Evolutionary conservation across 2,113 vertebrate species (phyloP), one percentile per base, ranked within the genome.

Genomic region (Callochromis pleurospilus): DNA sequence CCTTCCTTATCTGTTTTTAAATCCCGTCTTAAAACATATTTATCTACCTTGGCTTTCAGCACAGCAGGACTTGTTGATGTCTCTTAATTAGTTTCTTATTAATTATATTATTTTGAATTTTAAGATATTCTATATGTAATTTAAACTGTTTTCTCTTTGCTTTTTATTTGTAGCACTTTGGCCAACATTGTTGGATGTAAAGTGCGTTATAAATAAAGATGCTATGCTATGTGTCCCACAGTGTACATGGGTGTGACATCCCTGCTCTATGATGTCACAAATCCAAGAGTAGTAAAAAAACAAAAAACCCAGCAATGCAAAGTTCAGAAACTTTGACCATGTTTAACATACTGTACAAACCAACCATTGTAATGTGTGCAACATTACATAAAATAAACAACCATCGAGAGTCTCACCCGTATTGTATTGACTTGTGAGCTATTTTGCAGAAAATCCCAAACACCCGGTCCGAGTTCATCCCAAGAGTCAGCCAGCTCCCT

Each of bases 401-500:
- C 62, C 47, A 10, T 19, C 40, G 17, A 79, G 19, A 80, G 7
- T 65, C 97, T 97, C 90, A 99, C 99, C 97, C 98, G 96, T 47
- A 99, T 51, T 8, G 96, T 81, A 77, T 98, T 97, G 96, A 99
- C 96, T 95, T 98, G 97, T 73, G 94, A 73, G 92, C 97, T 96
- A 17, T 95, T 97, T 89, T 99, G 96, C 94, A 99, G 95, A 91
- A 98, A 98, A 2, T 95, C 93, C 97, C 96, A 97, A 81, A 99
- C 94, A 85, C 96, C 95, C 0, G 97, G 97, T 83, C 97, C 97
- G 40, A 98, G 94, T 40, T 97, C 96, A 19, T 97, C 95, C 98
- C 98, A 99, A 84, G 96, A 95, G 73, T 97, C 97, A 49, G 96
- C 96, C 0, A 99, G 93, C 77, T 98, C 97, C 82, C 96, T 96